phyloP scores from a whole-genome alignment of 1,140 invertebrate species.

The Brachionus asplanchnoidis region DNA sequence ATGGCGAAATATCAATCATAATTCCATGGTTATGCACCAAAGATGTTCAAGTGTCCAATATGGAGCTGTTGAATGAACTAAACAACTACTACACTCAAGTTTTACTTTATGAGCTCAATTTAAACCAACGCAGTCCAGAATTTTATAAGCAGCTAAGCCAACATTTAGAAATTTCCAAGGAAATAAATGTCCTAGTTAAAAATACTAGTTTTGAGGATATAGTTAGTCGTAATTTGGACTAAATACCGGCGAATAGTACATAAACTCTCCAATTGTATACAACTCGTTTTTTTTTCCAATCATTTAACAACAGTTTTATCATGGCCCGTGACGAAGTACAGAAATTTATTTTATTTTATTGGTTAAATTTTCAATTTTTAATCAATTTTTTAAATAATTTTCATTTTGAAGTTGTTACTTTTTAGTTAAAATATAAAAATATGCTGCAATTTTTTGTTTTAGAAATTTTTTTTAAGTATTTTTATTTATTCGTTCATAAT shows the following conservation, averaged over 20 bases:
- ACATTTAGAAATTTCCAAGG: conserved; percentile 11
- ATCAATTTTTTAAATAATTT: not conserved
- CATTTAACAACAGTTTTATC: not conserved
- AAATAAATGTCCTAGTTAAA: not conserved
- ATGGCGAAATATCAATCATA: not conserved
- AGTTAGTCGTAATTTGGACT: not conserved
- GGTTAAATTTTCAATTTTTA: not conserved
- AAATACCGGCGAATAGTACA: not conserved
- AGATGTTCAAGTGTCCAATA: not conserved
- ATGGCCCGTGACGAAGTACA: too few relatives aligned
- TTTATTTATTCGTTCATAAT: not conserved
- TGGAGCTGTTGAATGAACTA: conserved; percentile 23
- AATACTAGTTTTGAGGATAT: not conserved
- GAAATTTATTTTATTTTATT: not conserved
- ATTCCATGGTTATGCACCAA: conserved; percentile 8
- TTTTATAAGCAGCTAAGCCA: not conserved
- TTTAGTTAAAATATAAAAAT: not conserved
- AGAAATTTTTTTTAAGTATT: not conserved
- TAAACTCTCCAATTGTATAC: not conserved
- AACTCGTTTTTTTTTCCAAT: not conserved
- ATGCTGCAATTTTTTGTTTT: not conserved
- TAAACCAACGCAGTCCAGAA: not conserved
- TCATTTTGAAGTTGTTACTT: not conserved
- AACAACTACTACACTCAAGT: conserved; percentile 12
- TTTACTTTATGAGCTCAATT: conserved; percentile 26